Evolutionary conservation across 2,797 vertebrate species (phyloP).

Genomic region (Sphenopsis melanotis): DNA sequence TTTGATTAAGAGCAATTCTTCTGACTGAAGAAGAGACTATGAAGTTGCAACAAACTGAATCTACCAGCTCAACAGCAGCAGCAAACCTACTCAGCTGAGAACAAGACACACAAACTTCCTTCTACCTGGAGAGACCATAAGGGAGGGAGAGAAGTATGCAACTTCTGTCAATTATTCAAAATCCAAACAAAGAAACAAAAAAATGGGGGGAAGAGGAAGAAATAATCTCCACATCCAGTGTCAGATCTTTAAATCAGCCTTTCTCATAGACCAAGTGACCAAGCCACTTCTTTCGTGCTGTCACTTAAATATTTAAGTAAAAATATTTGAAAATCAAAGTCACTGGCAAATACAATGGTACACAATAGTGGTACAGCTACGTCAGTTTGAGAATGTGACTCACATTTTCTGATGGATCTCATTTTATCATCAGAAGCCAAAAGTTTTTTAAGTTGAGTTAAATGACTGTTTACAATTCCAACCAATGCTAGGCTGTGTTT

Average conservation of each 20-base stretch:
- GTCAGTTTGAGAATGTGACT: background rate
- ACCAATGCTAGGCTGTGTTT: background rate
- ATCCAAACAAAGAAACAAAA: background rate
- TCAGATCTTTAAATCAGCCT: background rate
- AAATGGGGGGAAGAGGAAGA: too few relatives aligned
- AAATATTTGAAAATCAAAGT: background rate
- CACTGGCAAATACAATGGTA: background rate
- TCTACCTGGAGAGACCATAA: background rate
- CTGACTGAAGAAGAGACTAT: background rate
- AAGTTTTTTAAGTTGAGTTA: background rate
- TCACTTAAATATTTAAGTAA: background rate
- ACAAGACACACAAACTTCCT: background rate
- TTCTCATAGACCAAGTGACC: background rate
- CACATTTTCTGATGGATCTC: background rate
- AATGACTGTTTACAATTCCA: background rate
- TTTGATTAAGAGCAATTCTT: background rate
- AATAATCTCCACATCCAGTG: background rate
- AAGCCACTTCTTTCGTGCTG: background rate
- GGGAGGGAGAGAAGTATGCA: background rate
- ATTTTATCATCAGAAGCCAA: background rate
- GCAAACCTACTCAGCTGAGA: background rate
- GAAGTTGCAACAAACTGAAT: background rate
- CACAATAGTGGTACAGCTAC: background rate
- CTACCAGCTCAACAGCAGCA: background rate
- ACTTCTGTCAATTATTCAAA: background rate